These are phyloP conservation scores for Triplophysa dalaica DNA, from an alignment of 2,113 vertebrate genomes.

Conservation along the genomic window DNA sequence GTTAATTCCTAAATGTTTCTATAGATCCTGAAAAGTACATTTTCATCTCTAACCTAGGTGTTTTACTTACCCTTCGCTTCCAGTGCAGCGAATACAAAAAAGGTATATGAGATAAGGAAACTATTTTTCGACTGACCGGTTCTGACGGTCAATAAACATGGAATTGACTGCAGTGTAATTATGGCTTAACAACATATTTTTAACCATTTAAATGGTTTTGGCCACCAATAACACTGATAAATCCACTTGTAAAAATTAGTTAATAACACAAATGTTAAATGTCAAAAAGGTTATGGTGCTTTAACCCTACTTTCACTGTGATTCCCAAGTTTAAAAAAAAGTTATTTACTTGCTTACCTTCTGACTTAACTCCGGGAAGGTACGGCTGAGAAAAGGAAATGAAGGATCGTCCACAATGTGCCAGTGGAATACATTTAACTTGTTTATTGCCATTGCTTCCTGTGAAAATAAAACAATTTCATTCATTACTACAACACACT, in stretches of 20 bases:
- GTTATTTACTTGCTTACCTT: constrained; percentile 79
- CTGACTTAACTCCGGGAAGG: constrained; percentile 87
- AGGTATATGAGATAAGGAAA: neutral
- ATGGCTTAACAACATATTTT: neutral
- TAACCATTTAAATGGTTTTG: neutral
- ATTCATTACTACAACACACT: neutral
- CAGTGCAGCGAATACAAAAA: constrained; percentile 18
- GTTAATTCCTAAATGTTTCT: too few species aligned
- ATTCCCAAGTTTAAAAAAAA: too few species aligned
- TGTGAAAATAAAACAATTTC: constrained; percentile 59
- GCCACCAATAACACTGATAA: neutral
- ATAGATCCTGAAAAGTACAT: too few species aligned
- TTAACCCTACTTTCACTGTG: too few species aligned
- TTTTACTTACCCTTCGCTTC: constrained; percentile 41
- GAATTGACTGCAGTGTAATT: neutral
- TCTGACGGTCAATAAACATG: neutral
- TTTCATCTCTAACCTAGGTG: neutral
- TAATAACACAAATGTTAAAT: neutral
- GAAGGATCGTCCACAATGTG: constrained; percentile 93
- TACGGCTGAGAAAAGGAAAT: constrained; percentile 88
- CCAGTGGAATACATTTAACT: constrained; percentile 97
- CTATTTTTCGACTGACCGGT: neutral
- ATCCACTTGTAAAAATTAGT: neutral
- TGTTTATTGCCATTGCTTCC: constrained; percentile 98
- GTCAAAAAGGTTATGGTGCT: neutral